These are phyloP conservation scores for Eupithecia vulgata DNA, from an alignment of 2,888 invertebrate species.

Conservation along the genomic window DNA sequence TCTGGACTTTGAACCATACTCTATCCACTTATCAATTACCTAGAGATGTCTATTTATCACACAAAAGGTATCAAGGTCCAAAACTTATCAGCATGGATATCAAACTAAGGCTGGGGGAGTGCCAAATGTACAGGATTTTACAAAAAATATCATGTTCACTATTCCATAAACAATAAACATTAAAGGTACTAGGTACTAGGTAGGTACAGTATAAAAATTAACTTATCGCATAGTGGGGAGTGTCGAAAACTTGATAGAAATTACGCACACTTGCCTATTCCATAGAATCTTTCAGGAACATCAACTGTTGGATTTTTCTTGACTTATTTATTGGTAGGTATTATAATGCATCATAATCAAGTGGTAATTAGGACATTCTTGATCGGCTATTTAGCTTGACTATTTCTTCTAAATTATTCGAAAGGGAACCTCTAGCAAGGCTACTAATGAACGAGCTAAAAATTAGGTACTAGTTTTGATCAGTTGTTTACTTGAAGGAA, in stretches of 20 bases:
- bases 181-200: too few species aligned
- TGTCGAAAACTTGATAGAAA: not conserved
- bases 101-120: not conserved
- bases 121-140: not conserved
- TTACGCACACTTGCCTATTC: not conserved
- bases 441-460: not conserved
- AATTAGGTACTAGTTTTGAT: not conserved
- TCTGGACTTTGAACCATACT: slow-evolving; percentile 5
- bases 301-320: not conserved
- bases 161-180: too few species aligned
- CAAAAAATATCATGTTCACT: not conserved
- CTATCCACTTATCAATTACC: not conserved
- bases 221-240: not conserved
- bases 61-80: not conserved
- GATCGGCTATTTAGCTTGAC: not conserved
- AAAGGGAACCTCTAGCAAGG: not conserved
- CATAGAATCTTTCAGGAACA: not conserved
- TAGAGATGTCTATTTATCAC: not conserved
- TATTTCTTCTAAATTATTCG: not conserved
- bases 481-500: slow-evolving; percentile 23
- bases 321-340: not conserved
- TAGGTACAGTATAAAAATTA: too few species aligned
- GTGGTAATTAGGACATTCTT: not conserved
- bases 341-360: not conserved
- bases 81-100: not conserved